Evolutionary conservation across 2,888 invertebrate genomes (phyloP), one percentile per base, ranked within the genome.

Genomic region (Drosophila buzzatii): DNA sequence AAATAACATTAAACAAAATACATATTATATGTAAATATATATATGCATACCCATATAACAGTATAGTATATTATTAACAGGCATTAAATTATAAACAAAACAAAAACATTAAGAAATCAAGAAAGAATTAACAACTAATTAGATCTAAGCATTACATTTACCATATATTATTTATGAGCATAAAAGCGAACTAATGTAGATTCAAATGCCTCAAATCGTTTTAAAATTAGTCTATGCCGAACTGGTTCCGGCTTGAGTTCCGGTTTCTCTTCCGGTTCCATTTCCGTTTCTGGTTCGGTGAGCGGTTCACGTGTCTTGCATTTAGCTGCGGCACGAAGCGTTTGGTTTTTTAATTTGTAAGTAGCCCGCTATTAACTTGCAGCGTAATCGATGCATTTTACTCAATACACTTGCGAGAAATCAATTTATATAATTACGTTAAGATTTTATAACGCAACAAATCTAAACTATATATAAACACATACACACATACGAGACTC

Each of bases 281-380:
- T 3, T 52, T 23, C 51, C n/a, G 35, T 18, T 37, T 41, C 20
- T 12, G 35, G 47, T 27, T 59, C 27, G 47, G 51, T 39, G 71
- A n/a, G 31, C 27, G 60, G 68, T 61, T 58, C 47, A 41, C 66
- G 73, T 67, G 59, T 73, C 51, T 45, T 16, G 59, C 60, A 33
- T 39, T 37, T 51, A 51, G 56, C 56, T 51, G 66, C 75, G 35
- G 20, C 37, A 57, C 71, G 63, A 64, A 65, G 70, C 70, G 84
- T 86, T 85, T 84, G 82, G 87, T 85, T 86, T 79, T 79, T 72
- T 85, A 73, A 79, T 85, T 87, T 85, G 73, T 79, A 85, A 85
- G 85, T 85, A 85, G 87, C 75, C 82, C 67, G 79, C 87, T 82
- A 75, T 70, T 65, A 63, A 81, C 74, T 81, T 73, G 79, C 81